These are phyloP conservation scores for Lasioglossum villosulum DNA, from an alignment of 2,888 invertebrate genomes.

Conservation along the genomic window DNA sequence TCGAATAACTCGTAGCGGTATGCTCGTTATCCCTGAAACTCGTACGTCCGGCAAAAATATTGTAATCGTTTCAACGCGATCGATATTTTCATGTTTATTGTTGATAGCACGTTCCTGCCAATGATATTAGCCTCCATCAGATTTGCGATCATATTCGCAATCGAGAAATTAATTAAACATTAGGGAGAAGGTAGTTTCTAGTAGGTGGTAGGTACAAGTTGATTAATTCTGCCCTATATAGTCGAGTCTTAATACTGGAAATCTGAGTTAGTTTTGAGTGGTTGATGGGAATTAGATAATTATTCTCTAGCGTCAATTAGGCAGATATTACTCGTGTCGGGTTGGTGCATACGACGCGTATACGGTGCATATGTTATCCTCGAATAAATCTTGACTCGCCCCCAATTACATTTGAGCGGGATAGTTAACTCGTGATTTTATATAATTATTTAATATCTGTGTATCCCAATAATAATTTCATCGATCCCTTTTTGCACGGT, in stretches of 20 bases:
- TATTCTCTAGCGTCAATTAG: not conserved
- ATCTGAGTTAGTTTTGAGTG: slow-evolving; percentile 16
- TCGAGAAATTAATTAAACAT: slow-evolving; percentile 14
- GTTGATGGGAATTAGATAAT: slow-evolving; percentile 9
- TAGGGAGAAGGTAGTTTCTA: slow-evolving; percentile 28
- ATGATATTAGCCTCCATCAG: not conserved
- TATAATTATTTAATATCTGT: not conserved
- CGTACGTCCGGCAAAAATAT: too few relatives aligned
- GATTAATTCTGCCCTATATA: slow-evolving; percentile 8
- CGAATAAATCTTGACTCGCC: not conserved
- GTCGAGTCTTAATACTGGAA: not conserved
- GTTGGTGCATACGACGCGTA: not conserved
- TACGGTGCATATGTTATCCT: not conserved
- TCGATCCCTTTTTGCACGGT: not conserved
- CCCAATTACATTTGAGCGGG: not conserved
- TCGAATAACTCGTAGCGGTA: not conserved
- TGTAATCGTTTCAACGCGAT: too few relatives aligned
- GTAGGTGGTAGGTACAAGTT: not conserved
- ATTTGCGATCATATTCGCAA: not conserved
- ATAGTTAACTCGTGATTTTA: not conserved
- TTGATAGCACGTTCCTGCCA: too few relatives aligned
- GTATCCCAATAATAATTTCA: slow-evolving; percentile 10
- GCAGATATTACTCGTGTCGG: not conserved
- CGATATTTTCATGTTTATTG: too few relatives aligned
- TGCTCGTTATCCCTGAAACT: too few relatives aligned